A percentile compares a stretch with the other conserved stretches of the same genome.
Evolutionary conservation across 2,888 invertebrate genomes (phyloP).

Genomic region (Clunio marinus): DNA sequence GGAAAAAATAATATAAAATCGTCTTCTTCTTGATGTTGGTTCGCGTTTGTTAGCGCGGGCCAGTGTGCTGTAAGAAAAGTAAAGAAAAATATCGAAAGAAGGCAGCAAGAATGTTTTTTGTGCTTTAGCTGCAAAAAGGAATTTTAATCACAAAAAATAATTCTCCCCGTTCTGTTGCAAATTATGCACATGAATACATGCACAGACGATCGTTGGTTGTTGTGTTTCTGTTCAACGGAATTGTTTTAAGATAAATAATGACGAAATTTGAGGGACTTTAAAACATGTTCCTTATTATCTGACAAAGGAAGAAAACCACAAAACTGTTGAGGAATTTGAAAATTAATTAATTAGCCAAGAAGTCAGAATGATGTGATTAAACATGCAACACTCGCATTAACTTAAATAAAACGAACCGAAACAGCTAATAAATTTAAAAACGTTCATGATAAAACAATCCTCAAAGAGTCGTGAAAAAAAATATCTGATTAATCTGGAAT

Average conservation of each 20-base stretch:
- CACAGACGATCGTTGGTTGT: neutral
- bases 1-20: neutral
- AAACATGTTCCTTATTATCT: neutral
- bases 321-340: neutral
- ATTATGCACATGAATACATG: neutral
- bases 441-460: neutral
- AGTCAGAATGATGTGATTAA: neutral
- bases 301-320: neutral
- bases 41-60: neutral
- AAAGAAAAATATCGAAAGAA: neutral
- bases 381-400: neutral
- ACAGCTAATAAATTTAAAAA: neutral
- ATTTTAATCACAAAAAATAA: slow-evolving; percentile 32
- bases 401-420: neutral
- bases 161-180: slow-evolving; percentile 12
- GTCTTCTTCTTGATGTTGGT: slow-evolving; percentile 27
- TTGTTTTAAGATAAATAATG: neutral
- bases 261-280: neutral
- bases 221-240: neutral
- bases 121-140: slow-evolving; percentile 29
- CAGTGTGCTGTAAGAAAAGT: neutral
- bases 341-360: neutral
- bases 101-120: no score
- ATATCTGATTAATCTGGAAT: slow-evolving; percentile 22
- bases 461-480: neutral